Evolutionary conservation across 2,797 vertebrate genomes (phyloP).

Genomic region (Rhodeus uyekii): DNA sequence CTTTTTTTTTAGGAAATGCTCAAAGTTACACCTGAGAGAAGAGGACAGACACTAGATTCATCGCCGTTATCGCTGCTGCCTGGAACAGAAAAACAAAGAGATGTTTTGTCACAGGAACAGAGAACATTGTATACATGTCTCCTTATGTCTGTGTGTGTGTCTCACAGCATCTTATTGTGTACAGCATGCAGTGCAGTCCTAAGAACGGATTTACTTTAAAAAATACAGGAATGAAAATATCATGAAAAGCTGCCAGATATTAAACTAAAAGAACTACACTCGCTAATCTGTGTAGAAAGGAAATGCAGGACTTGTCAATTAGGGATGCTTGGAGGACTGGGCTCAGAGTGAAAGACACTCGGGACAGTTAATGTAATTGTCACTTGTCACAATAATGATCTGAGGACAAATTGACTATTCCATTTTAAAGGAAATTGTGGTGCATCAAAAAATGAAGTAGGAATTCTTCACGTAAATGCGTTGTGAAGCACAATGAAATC

Average conservation of each 20-base stretch:
- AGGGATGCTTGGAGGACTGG: neutral
- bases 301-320: neutral
- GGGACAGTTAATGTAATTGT: neutral
- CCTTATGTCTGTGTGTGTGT: neutral
- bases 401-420: neutral
- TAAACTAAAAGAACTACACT: conserved; percentile 2
- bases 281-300: neutral
- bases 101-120: conserved; percentile 57
- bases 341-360: neutral
- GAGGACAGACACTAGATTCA: conserved; percentile 59
- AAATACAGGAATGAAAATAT: conserved; percentile 7
- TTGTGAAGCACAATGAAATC: too few species aligned
- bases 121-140: neutral
- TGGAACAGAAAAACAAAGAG: conserved; percentile 53
- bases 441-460: too few species aligned
- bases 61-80: conserved; percentile 57
- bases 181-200: neutral
- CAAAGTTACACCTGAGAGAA: conserved; percentile 47
- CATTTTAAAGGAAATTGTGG: too few species aligned
- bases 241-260: conserved; percentile 12
- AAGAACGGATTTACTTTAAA: conserved; percentile 1
- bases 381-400: neutral
- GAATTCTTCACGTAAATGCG: too few species aligned
- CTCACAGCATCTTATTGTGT: conserved; percentile 31
- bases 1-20: conserved; percentile 50